Evolutionary conservation across 2,888 invertebrate genomes (phyloP).

Genomic region (Carpatolechia fugitivella): DNA sequence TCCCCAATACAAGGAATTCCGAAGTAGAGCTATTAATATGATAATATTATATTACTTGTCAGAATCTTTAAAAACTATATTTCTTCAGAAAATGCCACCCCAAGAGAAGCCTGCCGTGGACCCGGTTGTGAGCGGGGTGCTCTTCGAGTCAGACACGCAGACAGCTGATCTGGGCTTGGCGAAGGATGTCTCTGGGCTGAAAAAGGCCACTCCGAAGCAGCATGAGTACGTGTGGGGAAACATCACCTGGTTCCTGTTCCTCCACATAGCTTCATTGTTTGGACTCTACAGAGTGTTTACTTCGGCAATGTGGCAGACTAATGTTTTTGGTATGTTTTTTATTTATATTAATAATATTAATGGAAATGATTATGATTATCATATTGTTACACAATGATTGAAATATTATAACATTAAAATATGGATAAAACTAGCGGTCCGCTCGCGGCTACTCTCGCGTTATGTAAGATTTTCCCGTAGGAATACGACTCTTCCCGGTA

Average conservation of each 20-base stretch:
- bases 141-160: conserved; percentile 83
- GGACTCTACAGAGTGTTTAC: conserved; percentile 83
- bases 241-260: conserved; percentile 82
- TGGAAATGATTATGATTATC: no score
- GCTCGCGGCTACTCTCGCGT: no score
- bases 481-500: no score
- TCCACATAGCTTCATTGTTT: conserved; percentile 83
- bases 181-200: conserved; percentile 76
- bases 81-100: conserved; percentile 71
- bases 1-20: no score
- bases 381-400: no score
- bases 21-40: no score
- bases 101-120: conserved; percentile 78
- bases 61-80: no score
- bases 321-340: conserved; percentile 81
- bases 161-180: conserved; percentile 80
- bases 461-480: no score
- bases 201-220: conserved; percentile 72
- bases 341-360: neutral
- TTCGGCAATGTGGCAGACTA: conserved; percentile 83
- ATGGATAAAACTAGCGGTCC: no score
- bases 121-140: conserved; percentile 75
- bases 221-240: conserved; percentile 85
- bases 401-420: neutral
- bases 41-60: no score